Percentiles rank a stretch among this genome's conserved stretches.
Evolutionary conservation across 1,140 invertebrate genomes (phyloP).

Genomic region (Rhyzopertha dominica): DNA sequence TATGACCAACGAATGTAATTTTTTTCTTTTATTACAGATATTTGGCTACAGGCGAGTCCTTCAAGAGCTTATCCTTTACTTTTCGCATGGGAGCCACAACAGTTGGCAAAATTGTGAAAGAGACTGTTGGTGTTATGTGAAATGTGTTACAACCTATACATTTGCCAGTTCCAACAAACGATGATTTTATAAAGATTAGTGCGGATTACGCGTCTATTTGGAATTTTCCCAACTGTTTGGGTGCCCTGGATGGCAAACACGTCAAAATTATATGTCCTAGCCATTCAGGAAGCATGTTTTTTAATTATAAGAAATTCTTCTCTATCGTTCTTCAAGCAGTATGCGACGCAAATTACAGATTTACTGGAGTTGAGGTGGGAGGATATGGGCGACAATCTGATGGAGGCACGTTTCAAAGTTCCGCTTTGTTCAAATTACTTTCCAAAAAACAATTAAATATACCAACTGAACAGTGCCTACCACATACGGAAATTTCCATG

Average conservation of each 20-base stretch:
- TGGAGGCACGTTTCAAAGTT: slow-evolving; percentile 35
- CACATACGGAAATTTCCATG: slow-evolving; percentile 19
- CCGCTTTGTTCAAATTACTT: slow-evolving; percentile 25
- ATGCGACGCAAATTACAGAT: slow-evolving; percentile 41
- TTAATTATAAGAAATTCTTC: slow-evolving; percentile 48
- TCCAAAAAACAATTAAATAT: slow-evolving; percentile 21
- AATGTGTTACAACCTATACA: slow-evolving; percentile 24
- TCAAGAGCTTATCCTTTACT: slow-evolving; percentile 30
- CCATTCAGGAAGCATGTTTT: slow-evolving; percentile 41
- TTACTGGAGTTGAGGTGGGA: slow-evolving; percentile 42
- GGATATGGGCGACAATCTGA: slow-evolving; percentile 42
- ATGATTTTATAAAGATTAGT: slow-evolving; percentile 34
- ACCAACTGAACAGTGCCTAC: slow-evolving; percentile 26
- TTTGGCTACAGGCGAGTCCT: slow-evolving; percentile 32
- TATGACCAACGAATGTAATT: too few relatives aligned
- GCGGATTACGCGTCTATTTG: slow-evolving; percentile 32
- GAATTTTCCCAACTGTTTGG: slow-evolving; percentile 43
- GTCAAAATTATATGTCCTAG: slow-evolving; percentile 35
- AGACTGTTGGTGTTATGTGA: slow-evolving; percentile 37
- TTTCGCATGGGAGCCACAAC: slow-evolving; percentile 32
- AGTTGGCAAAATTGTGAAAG: slow-evolving; percentile 30
- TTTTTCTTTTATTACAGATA: slow-evolving; percentile 29
- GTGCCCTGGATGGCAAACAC: slow-evolving; percentile 47
- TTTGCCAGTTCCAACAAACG: slow-evolving; percentile 28
- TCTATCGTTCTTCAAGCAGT: slow-evolving; percentile 44